A percentile compares a stretch with the other conserved stretches of the same genome.
These are phyloP conservation scores for Armadillidium nasatum DNA, from an alignment of 1,140 invertebrate species.

Conservation along the genomic window DNA sequence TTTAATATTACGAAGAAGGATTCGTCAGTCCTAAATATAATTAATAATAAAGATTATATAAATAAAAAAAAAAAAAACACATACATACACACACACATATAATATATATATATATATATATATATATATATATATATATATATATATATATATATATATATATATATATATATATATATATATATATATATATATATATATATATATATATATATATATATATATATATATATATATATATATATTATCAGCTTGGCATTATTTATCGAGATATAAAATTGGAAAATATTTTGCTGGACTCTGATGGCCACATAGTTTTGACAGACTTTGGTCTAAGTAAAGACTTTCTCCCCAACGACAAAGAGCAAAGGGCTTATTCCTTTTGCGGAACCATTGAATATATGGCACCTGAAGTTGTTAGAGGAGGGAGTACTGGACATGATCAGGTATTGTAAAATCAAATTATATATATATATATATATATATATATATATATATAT, in stretches of 20 bases:
- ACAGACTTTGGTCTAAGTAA: constrained; percentile 72
- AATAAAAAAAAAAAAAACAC: too few species aligned
- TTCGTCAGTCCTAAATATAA: too few species aligned
- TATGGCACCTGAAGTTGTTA: constrained; percentile 89
- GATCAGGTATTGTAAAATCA: constrained; percentile 71
- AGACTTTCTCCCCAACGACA: constrained; percentile 45
- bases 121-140: neutral
- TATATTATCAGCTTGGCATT: too few species aligned
- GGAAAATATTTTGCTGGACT: constrained; percentile 85
- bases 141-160: constrained; percentile 6
- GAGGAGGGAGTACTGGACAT: constrained; percentile 73
- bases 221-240: constrained; percentile 6
- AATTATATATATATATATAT: too few species aligned
- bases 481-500: too few species aligned
- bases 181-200: neutral
- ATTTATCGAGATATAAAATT: constrained; percentile 95
- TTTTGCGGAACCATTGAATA: constrained; percentile 98
- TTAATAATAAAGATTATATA: too few species aligned
- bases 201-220: neutral
- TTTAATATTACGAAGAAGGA: too few species aligned
- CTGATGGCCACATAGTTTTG: constrained; percentile 80
- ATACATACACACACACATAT: too few species aligned
- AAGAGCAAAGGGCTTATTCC: constrained; percentile 79
- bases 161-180: constrained; percentile 6
- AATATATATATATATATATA: too few species aligned